Evolutionary conservation across 2,113 vertebrate genomes (phyloP), one percentile per base, ranked within the genome.

Genomic region (Mobula birostris): DNA sequence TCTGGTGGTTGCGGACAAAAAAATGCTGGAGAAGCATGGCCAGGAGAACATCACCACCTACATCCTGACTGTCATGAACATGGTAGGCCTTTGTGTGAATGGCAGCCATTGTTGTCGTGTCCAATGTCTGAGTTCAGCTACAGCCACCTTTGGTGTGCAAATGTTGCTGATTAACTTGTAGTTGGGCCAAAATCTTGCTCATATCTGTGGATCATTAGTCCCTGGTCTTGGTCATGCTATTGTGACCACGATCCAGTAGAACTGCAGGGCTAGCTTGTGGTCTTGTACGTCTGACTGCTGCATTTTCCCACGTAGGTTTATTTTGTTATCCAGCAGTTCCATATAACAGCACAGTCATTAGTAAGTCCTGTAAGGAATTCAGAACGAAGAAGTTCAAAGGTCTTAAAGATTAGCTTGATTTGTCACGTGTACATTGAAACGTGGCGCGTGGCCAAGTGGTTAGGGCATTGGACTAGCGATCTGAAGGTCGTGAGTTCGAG

Each of bases 21-120:
- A 98, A 96, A 99, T 99, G 99, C 94, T 99, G 96, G 98, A 99
- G 94, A 99, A 99, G 94, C 99, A 99, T 0, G 98, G 98, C 96
- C 97, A 97, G 94, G 98, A 98, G 32, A 98, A 99, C 0, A 97
- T 99, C 94, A 99, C 99, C 95, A 99, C 98, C 0, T 99, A 99
- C 94, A 97, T 99, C 94, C 97, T 99, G 94, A 99, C 99, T 0
- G 97, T 99, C 95, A 99, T 99, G 98, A 99, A 99, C 96, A 99
- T 99, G 99, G 99, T 99, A 97, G 96, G 96, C 7, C 32, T 63
- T 58, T 24, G 94, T 17, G 40, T 58, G 1, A 40, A 82, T 32
- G 29, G 12, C 17, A 72, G 27, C 7, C 72, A 56, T 70, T 27
- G 29, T 3, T 27, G 58, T 14, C 17, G 61, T 90, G 58, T 17